Conservation (phyloP, 2,113 vertebrate species). For the Erpornis zantholeuca region DNA sequence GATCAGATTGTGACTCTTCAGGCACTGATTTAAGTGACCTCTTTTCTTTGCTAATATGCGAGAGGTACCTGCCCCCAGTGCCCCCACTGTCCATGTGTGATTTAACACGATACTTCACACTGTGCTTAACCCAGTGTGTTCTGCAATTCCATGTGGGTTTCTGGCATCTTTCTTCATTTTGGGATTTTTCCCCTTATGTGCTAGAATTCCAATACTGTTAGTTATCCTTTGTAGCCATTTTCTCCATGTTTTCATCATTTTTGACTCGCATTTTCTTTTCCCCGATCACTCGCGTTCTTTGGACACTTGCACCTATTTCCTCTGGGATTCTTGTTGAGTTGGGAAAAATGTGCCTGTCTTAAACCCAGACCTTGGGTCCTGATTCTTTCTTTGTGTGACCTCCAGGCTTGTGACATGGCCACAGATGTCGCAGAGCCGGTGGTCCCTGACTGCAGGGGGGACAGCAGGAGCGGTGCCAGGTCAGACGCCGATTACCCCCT, state of each 20-base stretch:
- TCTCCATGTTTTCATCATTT: neutral
- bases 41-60: neutral
- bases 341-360: neutral
- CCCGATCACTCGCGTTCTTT: neutral
- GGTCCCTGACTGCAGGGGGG: constrained; percentile 83
- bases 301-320: fast-evolving
- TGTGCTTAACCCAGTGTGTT: neutral
- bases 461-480: constrained; percentile 66
- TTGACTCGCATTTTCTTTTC: fast-evolving
- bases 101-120: fast-evolving
- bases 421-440: constrained; percentile 82
- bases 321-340: neutral
- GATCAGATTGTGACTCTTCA: neutral
- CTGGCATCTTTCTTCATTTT: neutral
- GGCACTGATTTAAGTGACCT: neutral
- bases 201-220: fast-evolving
- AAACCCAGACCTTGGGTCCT: neutral
- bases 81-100: neutral
- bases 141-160: neutral
- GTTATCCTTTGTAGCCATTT: neutral
- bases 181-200: fast-evolving
- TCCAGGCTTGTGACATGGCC: constrained; percentile 74
- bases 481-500: constrained; percentile 83
- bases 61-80: neutral
- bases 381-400: neutral